Percentiles rank a stretch among this genome's conserved stretches.
These are phyloP conservation scores for Galeopterus variegatus DNA, from an alignment of 2,113 vertebrate species.

Conservation along the genomic window DNA sequence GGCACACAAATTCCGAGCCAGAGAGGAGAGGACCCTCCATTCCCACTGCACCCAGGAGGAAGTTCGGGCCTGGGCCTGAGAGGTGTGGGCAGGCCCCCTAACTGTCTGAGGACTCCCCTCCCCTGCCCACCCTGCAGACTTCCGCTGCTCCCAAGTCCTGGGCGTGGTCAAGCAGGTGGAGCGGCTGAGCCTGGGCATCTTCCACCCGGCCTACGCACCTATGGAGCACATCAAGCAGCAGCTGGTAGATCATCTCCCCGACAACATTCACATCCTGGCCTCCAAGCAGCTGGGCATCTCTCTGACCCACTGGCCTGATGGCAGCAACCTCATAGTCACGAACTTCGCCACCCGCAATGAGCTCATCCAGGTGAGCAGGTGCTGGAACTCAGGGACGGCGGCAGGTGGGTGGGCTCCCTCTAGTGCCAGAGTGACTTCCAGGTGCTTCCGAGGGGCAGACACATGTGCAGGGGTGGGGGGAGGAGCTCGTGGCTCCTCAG, in stretches of 20 bases:
- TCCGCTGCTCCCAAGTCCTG: constrained; percentile 25
- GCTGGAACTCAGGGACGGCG: not conserved
- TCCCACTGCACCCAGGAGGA: rapidly evolving
- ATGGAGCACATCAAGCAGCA: not conserved
- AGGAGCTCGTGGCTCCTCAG: no score
- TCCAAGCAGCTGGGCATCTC: constrained; percentile 76
- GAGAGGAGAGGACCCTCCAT: no score
- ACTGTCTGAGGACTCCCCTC: not conserved
- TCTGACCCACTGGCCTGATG: constrained; percentile 34
- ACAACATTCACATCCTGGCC: constrained; percentile 60
- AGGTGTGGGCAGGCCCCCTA: rapidly evolving
- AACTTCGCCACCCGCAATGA: constrained; percentile 65
- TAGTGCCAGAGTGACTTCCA: not conserved
- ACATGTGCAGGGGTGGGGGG: rapidly evolving
- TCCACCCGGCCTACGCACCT: constrained; percentile 53
- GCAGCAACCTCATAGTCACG: constrained; percentile 34
- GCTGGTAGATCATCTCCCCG: rapidly evolving
- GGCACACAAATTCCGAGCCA: not conserved
- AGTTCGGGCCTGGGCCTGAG: not conserved
- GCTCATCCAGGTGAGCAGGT: constrained; percentile 75
- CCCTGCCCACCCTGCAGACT: not conserved
- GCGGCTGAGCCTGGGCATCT: constrained; percentile 59
- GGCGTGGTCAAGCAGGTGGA: not conserved
- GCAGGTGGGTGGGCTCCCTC: not conserved
- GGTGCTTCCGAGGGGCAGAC: not conserved